Base-by-base conservation (phyloP, 2,888 invertebrate genomes). In the Drosophila atripex region DNA sequence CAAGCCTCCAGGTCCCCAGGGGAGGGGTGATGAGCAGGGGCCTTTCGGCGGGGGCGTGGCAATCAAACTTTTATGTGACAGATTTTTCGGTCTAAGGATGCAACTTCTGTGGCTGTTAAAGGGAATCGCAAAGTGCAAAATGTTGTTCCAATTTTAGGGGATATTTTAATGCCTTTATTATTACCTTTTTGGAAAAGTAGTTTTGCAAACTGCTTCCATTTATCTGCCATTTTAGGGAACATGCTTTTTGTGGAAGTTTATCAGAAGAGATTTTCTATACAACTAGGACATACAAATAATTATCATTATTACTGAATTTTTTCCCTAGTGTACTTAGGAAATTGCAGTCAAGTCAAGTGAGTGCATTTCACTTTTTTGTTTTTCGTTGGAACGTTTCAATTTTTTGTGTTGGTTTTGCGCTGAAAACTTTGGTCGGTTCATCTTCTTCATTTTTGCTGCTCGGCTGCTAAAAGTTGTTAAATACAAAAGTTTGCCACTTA, bases 401-500 rank as follows among this genome's bases (percentile, higher is more conserved):
- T 45, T 52, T 32, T 35, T 45, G 41, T 49, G 23, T 43, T 59
- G 53, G 45, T 51, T 73, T 73, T 61, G 58, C 64, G 53, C 43
- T 53, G 49, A 49, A 71, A 72, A 79, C 69, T 86, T 86, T 73
- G 59, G 71, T 68, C 57, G 54, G 56, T 73, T 66, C 71, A 70
- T 83, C 69, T 78, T 75, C 66, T 71, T 80, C 71, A 72, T 79
- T 78, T 84, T 80, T 84, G 72, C 84, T 55, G 74, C 79, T 65
- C 73, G 85, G 69, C 74, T 84, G 78, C 83, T 76, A 74, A 82
- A 82, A 82, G 86, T 84, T 84, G 82, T 80, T 84, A 86, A 84
- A 84, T 84, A 86, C 86, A 84, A 84, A 84, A 84, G 75, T 84
- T 84, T 86, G 82, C 85, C 82, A 84, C 86, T 84, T 84, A 84